Base-by-base conservation (phyloP, 2,113 vertebrate genomes). In the Bufo gargarizans region DNA sequence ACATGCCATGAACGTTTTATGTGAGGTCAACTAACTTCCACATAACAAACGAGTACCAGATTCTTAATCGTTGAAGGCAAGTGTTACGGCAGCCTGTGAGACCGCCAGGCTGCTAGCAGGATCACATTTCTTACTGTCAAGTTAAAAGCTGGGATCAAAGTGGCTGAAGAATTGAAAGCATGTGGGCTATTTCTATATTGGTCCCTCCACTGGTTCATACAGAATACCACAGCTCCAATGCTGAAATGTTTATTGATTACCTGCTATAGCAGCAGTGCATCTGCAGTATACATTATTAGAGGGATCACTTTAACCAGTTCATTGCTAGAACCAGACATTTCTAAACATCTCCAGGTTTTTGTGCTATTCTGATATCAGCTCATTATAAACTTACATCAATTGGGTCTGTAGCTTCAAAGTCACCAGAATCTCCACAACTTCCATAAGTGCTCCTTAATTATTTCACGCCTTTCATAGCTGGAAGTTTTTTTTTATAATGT, bases 181-280 rank as follows among this genome's bases (percentile, higher is more conserved):
- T 84, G 87, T 56, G 22, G 84, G 81, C 81, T 77, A 88, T 77
- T 84, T 84, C 87, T 88, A 88, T 88, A 84, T 84, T 61, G 17
- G 87, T 84, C 58, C 81, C 81, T 58, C 8, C 59, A 56, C 58
- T 78, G 81, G 82, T 74, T 77, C 49, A 50, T 45, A 12, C 58
- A 55, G 87, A 67, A 77, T 77, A 81, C 87, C 67, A 63, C 87
- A n/a, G 45, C 84, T 7, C 72, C 56, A 14, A 59, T 67, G 81
- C 71, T 69, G 82, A 10, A 61, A 88, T 77, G 49, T 43, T 6
- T 84, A 84, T 78, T 58, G 72, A 84, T 84, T 47, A 7, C 5
- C 49, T 67, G 87, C 58, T 88, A 19, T 49, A 47, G 47, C 79
- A 67, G 71, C 49, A 78, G 55, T 82, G 59, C 81, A 69, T 69